phyloP scores from a whole-genome alignment of 2,113 vertebrate species.

The Hyperopisus bebe region DNA sequence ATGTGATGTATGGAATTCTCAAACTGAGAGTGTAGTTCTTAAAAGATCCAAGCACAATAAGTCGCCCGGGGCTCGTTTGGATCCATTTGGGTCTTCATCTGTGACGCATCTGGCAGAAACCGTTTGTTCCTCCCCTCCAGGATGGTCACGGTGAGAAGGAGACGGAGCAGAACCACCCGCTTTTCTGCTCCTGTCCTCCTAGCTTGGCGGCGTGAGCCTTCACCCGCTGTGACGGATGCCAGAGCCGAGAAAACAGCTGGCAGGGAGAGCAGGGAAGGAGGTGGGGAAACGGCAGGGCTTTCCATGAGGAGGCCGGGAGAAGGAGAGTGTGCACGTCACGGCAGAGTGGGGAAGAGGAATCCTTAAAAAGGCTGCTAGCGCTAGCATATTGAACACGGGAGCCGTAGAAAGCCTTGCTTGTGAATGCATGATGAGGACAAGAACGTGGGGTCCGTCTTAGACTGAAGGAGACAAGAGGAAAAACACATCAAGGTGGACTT shows the following conservation, averaged over 20 bases:
- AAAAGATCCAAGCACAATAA: background rate
- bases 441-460: background rate
- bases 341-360: background rate
- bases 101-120: background rate
- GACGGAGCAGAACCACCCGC: background rate
- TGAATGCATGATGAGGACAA: background rate
- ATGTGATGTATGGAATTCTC: background rate
- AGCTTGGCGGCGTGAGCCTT: background rate
- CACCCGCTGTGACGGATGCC: background rate
- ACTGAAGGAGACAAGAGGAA: background rate
- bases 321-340: background rate
- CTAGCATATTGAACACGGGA: background rate
- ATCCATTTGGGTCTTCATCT: background rate
- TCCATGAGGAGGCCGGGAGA: background rate
- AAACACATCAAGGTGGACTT: background rate
- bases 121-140: background rate
- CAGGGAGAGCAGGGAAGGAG: background rate
- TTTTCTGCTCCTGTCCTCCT: background rate
- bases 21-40: background rate
- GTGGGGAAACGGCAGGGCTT: background rate
- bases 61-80: background rate
- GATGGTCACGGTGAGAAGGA: background rate
- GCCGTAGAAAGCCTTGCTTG: background rate
- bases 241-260: background rate
- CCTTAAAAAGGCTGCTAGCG: background rate